Conservation (phyloP, 2,113 vertebrate genomes). For the Urocitellus parryii region DNA sequence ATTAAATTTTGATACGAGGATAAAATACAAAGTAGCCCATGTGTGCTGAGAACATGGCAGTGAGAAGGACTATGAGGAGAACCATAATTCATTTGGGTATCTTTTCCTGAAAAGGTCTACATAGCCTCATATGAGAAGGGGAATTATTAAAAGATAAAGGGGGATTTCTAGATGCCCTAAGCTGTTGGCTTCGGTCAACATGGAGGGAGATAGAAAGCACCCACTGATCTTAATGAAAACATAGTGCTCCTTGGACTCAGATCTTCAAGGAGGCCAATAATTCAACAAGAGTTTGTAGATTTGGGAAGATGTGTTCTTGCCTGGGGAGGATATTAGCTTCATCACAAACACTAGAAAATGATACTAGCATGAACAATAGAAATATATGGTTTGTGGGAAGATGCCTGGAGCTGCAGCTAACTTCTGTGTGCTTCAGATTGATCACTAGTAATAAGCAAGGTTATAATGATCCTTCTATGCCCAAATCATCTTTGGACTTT, state of each 20-base stretch:
- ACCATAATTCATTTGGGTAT: not conserved
- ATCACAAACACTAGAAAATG: not conserved
- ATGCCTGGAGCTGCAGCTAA: not conserved
- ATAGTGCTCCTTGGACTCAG: not conserved
- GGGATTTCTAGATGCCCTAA: not conserved
- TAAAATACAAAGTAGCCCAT: too few species aligned
- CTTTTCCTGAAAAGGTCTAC: not conserved
- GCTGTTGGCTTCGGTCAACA: not conserved
- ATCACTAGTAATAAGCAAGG: not conserved
- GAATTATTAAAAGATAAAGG: not conserved
- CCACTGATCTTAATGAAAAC: not conserved
- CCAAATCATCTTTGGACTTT: not conserved
- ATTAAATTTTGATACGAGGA: not conserved
- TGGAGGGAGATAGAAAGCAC: not conserved
- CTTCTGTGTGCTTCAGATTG: fast-evolving
- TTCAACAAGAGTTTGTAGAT: not conserved
- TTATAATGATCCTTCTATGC: not conserved
- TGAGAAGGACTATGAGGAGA: not conserved
- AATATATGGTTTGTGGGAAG: not conserved
- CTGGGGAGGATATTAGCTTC: not conserved
- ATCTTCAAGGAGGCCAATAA: not conserved
- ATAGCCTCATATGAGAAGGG: not conserved
- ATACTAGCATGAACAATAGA: too few species aligned
- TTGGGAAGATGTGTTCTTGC: not conserved
- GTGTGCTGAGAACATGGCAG: not conserved